Evolutionary conservation across 2,797 vertebrate genomes (phyloP).

Genomic region (Nothura maculosa): DNA sequence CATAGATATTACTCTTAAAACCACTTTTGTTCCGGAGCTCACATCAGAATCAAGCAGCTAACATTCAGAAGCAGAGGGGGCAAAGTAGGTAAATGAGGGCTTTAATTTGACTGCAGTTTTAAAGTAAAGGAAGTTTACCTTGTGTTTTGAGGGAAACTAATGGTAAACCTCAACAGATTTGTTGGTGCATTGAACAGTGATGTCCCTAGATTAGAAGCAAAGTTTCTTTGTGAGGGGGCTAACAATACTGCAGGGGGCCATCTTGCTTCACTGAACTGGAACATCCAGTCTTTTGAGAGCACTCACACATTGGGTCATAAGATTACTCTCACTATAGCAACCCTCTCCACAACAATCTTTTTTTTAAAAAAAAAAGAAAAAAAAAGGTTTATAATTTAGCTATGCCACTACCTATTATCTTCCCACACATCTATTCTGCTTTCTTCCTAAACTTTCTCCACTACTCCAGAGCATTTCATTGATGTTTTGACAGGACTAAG

Average conservation of each 20-base stretch:
- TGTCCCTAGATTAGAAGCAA: constrained; percentile 22
- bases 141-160: constrained; percentile 8
- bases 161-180: constrained; percentile 34
- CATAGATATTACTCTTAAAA: background rate
- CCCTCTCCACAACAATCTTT: background rate
- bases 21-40: background rate
- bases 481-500: background rate
- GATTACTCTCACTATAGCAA: constrained; percentile 76
- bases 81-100: background rate
- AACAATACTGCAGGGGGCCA: constrained; percentile 77
- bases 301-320: constrained; percentile 28
- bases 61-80: rapidly evolving
- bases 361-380: no score
- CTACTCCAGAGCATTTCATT: background rate
- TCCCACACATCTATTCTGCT: background rate
- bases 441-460: constrained; percentile 1
- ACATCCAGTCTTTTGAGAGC: constrained; percentile 69
- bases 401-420: background rate
- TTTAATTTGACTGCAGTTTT: constrained; percentile 1
- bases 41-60: background rate
- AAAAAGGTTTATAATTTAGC: background rate
- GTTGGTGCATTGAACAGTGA: background rate
- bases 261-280: constrained; percentile 81
- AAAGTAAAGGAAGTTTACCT: constrained; percentile 1
- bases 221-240: constrained; percentile 60